Conservation (phyloP, 2,888 invertebrate species). For the Spicauda simplicius region DNA sequence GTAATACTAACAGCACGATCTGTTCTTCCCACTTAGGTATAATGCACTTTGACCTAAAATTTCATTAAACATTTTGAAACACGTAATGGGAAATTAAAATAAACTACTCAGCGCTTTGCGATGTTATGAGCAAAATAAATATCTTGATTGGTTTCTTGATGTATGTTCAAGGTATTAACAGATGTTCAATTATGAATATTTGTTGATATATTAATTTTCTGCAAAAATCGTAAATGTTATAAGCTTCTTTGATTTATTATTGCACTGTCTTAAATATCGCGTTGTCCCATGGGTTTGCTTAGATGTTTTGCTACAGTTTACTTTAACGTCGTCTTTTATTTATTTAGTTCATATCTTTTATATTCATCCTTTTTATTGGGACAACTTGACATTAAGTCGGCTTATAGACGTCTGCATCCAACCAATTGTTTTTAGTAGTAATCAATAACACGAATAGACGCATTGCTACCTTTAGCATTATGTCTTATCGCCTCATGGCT, state of each 20-base stretch:
- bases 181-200: conserved; percentile 3
- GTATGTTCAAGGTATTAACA: conserved; percentile 2
- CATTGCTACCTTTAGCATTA: too few species aligned
- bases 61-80: conserved; percentile 37
- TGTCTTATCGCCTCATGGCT: too few species aligned
- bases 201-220: background rate
- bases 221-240: background rate
- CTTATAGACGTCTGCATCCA: too few species aligned
- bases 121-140: conserved; percentile 21
- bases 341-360: too few species aligned
- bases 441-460: too few species aligned
- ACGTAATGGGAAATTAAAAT: conserved; percentile 34
- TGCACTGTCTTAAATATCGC: too few species aligned
- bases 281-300: too few species aligned
- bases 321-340: too few species aligned
- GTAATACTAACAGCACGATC: conserved; percentile 22
- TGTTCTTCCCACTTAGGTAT: conserved; percentile 31
- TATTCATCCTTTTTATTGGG: too few species aligned
- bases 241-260: background rate
- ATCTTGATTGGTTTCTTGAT: conserved; percentile 19
- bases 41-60: conserved; percentile 34
- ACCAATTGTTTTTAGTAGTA: too few species aligned
- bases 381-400: too few species aligned
- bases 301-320: too few species aligned
- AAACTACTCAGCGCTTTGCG: conserved; percentile 10